Evolutionary conservation across 2,113 vertebrate genomes (phyloP).

Genomic region (Irena cyanogastra): DNA sequence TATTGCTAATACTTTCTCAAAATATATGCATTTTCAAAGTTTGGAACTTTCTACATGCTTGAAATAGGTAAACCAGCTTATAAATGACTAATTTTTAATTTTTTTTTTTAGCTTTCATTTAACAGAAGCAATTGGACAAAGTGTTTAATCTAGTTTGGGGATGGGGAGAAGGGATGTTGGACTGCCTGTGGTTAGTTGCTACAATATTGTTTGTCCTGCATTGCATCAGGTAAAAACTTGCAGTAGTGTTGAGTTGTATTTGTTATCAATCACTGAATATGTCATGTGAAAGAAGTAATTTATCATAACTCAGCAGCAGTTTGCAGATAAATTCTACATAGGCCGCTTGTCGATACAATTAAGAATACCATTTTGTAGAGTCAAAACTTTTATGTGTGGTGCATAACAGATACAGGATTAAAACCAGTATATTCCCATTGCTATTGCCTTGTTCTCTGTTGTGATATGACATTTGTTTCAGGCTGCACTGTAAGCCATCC

Average conservation of each 20-base stretch:
- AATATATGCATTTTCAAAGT: not conserved
- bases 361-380: not conserved
- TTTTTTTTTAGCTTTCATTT: not conserved
- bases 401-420: not conserved
- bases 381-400: not conserved
- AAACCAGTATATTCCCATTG: not conserved
- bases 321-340: not conserved
- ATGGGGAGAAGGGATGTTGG: not conserved
- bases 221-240: not conserved
- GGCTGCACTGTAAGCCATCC: not conserved
- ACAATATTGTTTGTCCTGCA: not conserved
- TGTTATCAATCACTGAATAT: not conserved
- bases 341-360: not conserved
- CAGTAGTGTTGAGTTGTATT: rapidly evolving
- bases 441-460: not conserved
- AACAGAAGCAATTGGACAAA: not conserved
- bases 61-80: not conserved
- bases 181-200: not conserved
- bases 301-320: not conserved
- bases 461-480: not conserved
- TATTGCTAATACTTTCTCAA: not conserved
- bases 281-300: not conserved
- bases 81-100: not conserved
- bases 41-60: not conserved
- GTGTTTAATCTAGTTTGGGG: not conserved